Evolutionary conservation across 1,140 invertebrate genomes (phyloP).

Genomic region (Drosophila pseudoobscura): DNA sequence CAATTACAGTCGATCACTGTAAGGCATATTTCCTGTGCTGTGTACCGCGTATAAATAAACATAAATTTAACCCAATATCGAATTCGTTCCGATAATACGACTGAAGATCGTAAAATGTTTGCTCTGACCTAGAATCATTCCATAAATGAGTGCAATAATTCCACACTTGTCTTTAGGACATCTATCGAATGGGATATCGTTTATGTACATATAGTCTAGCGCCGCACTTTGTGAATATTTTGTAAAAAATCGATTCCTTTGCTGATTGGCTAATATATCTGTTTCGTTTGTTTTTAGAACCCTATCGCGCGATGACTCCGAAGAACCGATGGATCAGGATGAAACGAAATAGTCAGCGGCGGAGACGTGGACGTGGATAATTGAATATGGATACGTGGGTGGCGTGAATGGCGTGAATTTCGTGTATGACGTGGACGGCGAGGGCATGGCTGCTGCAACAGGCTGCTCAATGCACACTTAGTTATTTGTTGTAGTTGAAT

Average conservation of each 20-base stretch:
- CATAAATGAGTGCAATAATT: too few relatives aligned
- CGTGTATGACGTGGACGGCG: neutral
- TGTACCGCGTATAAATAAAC: too few relatives aligned
- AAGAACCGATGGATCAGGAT: constrained; percentile 93
- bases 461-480: constrained; percentile 72
- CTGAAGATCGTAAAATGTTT: neutral
- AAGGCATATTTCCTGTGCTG: too few relatives aligned
- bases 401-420: neutral
- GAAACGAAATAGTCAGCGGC: constrained; percentile 73
- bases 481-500: constrained; percentile 66
- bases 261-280: neutral
- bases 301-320: constrained; percentile 88
- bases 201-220: too few relatives aligned
- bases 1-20: too few relatives aligned
- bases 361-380: constrained; percentile 10
- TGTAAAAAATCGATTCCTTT: too few relatives aligned
- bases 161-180: neutral
- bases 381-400: neutral
- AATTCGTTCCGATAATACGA: too few relatives aligned
- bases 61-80: too few relatives aligned
- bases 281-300: constrained; percentile 61
- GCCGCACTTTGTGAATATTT: too few relatives aligned
- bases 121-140: too few relatives aligned
- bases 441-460: constrained; percentile 7
- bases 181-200: neutral